Base-by-base conservation (phyloP, 64 coral and sea anemone genomes). In the Orbicella faveolata region DNA sequence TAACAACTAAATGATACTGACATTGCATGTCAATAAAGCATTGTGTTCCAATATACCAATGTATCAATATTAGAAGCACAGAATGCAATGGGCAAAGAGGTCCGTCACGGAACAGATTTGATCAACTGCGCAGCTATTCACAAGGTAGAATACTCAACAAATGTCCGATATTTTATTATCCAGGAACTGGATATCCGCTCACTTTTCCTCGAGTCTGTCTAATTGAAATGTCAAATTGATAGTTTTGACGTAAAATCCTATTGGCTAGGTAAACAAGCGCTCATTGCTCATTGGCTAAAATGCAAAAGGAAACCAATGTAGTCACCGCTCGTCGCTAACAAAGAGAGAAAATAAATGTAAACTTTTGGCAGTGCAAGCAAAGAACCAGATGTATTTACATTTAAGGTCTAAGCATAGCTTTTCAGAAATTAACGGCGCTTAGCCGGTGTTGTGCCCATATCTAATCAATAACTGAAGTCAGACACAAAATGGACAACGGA, bases 231-330 rank as follows among this genome's bases (percentile, higher is more conserved):
- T 23, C 23, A 63, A 48, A 4, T 48, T 48, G 44, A 19, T 20
- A 63, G 34, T 13, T 83, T 83, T 83, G 53, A 83, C 61, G 80
- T 64, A 15, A 64, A 64, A 21, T 63, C 65, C 18, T 34, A 64
- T 83, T 64, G 33, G 34, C 53, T n/a, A 64, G 23, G 55, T 20
- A 85, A 41, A 44, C 36, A 69, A 41, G 4, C 1, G 8, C 54
- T 64, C 59, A 82, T 25, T 83, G 23, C 30, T 16, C 55, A 82
- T 82, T 35, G 54, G 76, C 3, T 48, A 14, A 78, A 78, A 39
- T 26, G 6, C 0, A 5, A 70, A 70, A 3, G 10, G 7, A 70
- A 70, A 70, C 67, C 23, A 59, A 14, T 26, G 67, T 10, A 26
- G n/a, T 70, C 44, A 48, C 0, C 44, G 21, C 21, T 25, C 10